Percentiles rank a stretch among this genome's conserved stretches.
Conservation (phyloP, 1,140 invertebrate species). For the Tigriopus japonicus region DNA sequence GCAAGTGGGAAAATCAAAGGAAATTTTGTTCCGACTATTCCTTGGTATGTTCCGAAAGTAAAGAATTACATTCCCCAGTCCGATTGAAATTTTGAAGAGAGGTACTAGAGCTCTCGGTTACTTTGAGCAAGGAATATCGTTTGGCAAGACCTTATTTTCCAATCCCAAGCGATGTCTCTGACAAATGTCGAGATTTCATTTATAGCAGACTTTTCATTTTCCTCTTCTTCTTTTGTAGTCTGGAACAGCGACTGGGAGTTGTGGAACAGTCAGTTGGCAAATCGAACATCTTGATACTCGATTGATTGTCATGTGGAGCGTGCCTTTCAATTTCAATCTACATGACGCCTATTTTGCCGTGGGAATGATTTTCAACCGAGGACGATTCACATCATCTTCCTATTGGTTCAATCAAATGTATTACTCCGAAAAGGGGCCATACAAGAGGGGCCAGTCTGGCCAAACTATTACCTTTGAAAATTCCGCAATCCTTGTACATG, state of each 20-base stretch:
- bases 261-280: slow-evolving; percentile 15
- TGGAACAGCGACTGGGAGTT: slow-evolving; percentile 14
- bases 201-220: neutral
- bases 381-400: slow-evolving; percentile 7
- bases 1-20: too few relatives aligned
- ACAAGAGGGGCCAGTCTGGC: slow-evolving; percentile 1
- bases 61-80: too few relatives aligned
- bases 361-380: slow-evolving; percentile 13
- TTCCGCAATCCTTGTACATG: slow-evolving; percentile 9
- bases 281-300: slow-evolving; percentile 11
- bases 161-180: too few relatives aligned
- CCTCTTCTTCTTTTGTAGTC: neutral
- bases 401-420: slow-evolving; percentile 16
- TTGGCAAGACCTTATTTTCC: too few relatives aligned
- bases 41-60: too few relatives aligned
- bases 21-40: too few relatives aligned
- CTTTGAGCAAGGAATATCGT: too few relatives aligned
- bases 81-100: too few relatives aligned
- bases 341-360: slow-evolving; percentile 12
- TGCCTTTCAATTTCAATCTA: slow-evolving; percentile 12
- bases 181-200: too few relatives aligned
- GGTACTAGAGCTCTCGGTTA: too few relatives aligned
- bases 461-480: slow-evolving; percentile 13
- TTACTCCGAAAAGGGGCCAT: slow-evolving; percentile 13
- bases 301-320: slow-evolving; percentile 15